Evolutionary conservation across 2,797 vertebrate species (phyloP), one percentile per base, ranked within the genome.

Genomic region (Columba guinea): DNA sequence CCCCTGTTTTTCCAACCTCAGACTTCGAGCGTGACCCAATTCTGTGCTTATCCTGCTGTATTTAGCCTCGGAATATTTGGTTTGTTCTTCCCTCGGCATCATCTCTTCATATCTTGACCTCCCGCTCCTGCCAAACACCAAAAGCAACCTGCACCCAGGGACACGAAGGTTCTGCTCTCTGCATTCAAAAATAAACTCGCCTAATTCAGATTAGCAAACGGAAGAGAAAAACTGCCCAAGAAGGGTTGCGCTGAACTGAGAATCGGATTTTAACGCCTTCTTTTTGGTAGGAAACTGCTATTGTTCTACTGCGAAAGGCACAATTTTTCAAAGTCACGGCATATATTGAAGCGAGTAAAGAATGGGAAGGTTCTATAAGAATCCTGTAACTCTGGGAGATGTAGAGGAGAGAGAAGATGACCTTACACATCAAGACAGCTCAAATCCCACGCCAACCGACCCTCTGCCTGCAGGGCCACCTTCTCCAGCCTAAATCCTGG

Each of bases 231-330:
- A 37, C 39, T 55, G 75, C 60, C 78, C 56, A 7, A 34, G 41
- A 46, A 1, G 7, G 53, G 48, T 2, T 6, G 34, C 1, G 2
- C 9, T 48, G 26, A 51, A 30, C 10, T 20, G 65, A 23, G 46
- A 58, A 56, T 0, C 9, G 41, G 26, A 58, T 49, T 74, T 52
- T 58, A 35, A 71, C 93, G 82, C 81, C 32, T 86, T 71, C 44
- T 91, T 46, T 53, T 46, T 59, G 52, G 69, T 5, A 59, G 70
- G 93, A 44, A 95, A 64, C 13, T 92, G 84, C 90, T 95, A 18
- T 58, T 62, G 70, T 53, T 46, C 74, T 63, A 2, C 30, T 91
- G 91, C 71, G 51, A 96, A 97, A 96, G 92, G 96, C 94, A 96
- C 90, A 0, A 16, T 23, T 91, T 82, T 56, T 58, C 55, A 2